Base-by-base conservation (phyloP, 2,797 vertebrate genomes). In the Ctenopoma kingsleyae region DNA sequence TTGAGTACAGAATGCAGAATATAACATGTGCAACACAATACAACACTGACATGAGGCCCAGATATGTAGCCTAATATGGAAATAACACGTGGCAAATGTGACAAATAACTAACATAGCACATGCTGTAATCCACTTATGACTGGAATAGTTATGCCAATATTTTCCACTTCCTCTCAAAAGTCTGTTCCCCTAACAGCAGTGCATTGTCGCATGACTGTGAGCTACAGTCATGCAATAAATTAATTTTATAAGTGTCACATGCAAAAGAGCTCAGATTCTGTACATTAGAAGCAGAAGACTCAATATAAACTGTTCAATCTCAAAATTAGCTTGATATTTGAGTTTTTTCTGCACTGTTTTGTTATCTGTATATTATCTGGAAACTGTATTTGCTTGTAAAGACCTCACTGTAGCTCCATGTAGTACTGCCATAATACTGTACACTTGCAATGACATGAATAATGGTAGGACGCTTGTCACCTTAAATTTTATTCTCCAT, bases 151-250 rank as follows among this genome's bases (percentile, higher is more conserved):
- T 83, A 51, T 65, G 61, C 36, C 76, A 58, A 76, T 83, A 74
- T 70, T 69, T 82, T 78, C 77, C 74, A 83, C 65, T 86, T 89
- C 88, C 84, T 78, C 79, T 74, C 12, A 57, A 41, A 68, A 9
- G 50, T 62, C 59, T 59, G 58, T 41, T 63, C 61, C 44, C 78
- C 23, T 8, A 40, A 19, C n/a, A 81, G 50, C 56, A 67, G 15
- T 41, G 63, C 35, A 63, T 2, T 5, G 10, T 59, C 40, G 6
- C 54, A n/a, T 41, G 64, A 71, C 63, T 53, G 30, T 75, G 65
- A 72, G 67, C 40, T 54, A 36, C 46, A 58, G 40, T 46, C 2
- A 38, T 2, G n/a, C 2, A 53, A 41, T 51, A 16, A 40, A 65
- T 9, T 59, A 54, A 67, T 13, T 5, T 10, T 17, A n/a, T 47